phyloP scores from a whole-genome alignment of 2,797 vertebrate species.

The Lithobates sylvaticus region DNA sequence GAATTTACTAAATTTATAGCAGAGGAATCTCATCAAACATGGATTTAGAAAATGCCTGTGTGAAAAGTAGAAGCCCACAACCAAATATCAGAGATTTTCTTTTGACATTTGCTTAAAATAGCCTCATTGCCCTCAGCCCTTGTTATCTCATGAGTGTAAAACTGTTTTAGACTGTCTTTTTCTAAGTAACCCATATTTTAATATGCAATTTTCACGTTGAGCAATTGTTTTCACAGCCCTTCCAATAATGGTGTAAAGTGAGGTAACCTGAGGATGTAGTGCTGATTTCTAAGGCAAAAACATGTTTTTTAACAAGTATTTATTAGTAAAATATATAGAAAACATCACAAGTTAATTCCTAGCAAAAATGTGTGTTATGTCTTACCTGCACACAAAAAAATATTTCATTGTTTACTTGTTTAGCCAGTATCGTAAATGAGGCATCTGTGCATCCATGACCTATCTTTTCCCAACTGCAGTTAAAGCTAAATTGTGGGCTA shows the following conservation, averaged over 20 bases:
- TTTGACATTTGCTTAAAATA: constrained; percentile 73
- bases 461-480: too few relatives aligned
- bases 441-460: too few relatives aligned
- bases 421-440: too few relatives aligned
- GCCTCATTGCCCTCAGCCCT: constrained; percentile 65
- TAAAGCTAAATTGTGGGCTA: too few relatives aligned
- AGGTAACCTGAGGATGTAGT: constrained; percentile 1
- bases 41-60: constrained; percentile 78
- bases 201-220: constrained; percentile 46
- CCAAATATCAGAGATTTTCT: constrained; percentile 74
- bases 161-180: constrained; percentile 16
- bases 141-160: constrained; percentile 64
- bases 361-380: too few relatives aligned
- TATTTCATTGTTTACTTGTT: too few relatives aligned
- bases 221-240: constrained; percentile 45
- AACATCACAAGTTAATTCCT: not conserved
- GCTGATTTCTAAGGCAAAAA: not conserved
- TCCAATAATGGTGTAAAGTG: constrained; percentile 19
- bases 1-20: constrained; percentile 76
- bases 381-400: too few relatives aligned
- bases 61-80: constrained; percentile 72
- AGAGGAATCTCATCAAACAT: constrained; percentile 79
- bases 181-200: constrained; percentile 56
- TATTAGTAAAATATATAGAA: not conserved
- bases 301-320: not conserved